Conservation (phyloP, 2,797 vertebrate species). For the Chlorospingus flavigularis region DNA sequence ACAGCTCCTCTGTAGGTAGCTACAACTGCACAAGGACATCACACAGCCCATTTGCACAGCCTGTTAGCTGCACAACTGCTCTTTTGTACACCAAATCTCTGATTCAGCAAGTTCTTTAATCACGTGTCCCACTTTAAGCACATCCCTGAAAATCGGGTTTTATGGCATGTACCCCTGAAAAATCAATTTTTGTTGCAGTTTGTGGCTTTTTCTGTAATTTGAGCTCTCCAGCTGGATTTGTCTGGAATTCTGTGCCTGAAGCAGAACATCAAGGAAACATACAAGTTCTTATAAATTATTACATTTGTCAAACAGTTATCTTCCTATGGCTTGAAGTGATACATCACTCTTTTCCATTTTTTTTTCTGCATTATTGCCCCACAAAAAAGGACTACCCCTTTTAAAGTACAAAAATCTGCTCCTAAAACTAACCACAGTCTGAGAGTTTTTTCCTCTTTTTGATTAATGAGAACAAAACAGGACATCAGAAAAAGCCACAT, state of each 20-base stretch:
- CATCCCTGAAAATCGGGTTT: background rate
- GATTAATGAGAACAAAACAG: background rate
- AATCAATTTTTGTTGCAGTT: background rate
- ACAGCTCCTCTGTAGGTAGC: background rate
- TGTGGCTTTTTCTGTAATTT: background rate
- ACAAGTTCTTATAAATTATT: background rate
- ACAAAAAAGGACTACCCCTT: background rate
- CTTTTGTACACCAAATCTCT: constrained; percentile 49
- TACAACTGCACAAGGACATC: background rate
- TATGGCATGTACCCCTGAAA: background rate
- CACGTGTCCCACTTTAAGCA: background rate
- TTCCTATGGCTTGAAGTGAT: background rate
- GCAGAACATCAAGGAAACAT: background rate
- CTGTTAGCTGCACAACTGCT: constrained; percentile 14
- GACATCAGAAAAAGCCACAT: background rate
- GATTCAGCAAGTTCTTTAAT: constrained; percentile 53
- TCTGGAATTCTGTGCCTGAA: background rate
- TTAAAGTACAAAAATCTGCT: background rate
- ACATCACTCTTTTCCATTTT: background rate
- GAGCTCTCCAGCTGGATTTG: background rate
- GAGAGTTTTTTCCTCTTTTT: background rate
- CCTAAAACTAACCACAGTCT: background rate
- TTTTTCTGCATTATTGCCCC: background rate
- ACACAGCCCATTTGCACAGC: constrained; percentile 24
- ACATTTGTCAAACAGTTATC: background rate